A percentile compares a stretch with the other conserved stretches of the same genome.
Conservation (phyloP, 2,888 invertebrate genomes). For the Asteroscopus sphinx region DNA sequence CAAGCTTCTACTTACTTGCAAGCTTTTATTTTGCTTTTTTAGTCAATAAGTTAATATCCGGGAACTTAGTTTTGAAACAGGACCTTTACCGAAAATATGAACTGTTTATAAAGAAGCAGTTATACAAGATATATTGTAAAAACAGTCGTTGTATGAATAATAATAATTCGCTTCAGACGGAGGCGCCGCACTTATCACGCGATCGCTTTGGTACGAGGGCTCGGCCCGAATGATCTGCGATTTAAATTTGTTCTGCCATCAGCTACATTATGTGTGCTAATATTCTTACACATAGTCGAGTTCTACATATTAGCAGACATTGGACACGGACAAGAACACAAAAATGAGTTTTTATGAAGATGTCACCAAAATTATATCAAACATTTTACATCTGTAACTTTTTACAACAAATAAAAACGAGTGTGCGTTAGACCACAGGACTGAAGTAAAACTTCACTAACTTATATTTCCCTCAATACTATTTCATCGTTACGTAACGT, state of each 20-base stretch:
- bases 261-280: background rate
- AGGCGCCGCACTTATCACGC: slow-evolving; percentile 10
- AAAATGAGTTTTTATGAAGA: too few species aligned
- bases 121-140: background rate
- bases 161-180: background rate
- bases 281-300: background rate
- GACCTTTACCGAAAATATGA: background rate
- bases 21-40: background rate
- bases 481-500: too few species aligned
- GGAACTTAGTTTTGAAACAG: too few species aligned
- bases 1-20: too few species aligned
- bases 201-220: background rate
- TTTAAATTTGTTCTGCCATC: slow-evolving; percentile 11
- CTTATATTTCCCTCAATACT: too few species aligned
- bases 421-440: too few species aligned
- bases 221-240: slow-evolving; percentile 3
- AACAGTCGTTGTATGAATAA: slow-evolving; percentile 4
- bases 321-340: too few species aligned
- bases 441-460: too few species aligned
- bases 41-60: background rate
- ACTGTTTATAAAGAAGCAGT: background rate
- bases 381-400: too few species aligned
- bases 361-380: too few species aligned
- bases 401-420: too few species aligned
- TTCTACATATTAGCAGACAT: too few species aligned